Evolutionary conservation across 1,140 invertebrate genomes (phyloP).

Genomic region (Saccostrea echinata): DNA sequence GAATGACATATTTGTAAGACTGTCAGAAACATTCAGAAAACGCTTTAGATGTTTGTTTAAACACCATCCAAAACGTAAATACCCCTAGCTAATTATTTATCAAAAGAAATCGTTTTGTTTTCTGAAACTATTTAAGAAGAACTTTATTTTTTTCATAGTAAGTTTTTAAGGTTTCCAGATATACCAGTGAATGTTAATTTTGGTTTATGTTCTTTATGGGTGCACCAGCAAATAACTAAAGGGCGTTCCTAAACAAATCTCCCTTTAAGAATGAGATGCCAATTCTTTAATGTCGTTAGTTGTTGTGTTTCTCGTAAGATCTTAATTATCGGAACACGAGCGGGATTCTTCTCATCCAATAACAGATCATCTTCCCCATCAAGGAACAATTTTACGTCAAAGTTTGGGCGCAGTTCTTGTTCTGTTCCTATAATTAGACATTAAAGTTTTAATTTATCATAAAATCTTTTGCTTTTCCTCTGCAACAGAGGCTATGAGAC

Average conservation of each 20-base stretch:
- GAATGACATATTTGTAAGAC: no score
- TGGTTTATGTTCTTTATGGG: background rate
- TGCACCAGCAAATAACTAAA: constrained; percentile 15
- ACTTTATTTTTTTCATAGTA: background rate
- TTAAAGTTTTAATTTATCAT: constrained; percentile 1
- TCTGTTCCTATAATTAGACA: background rate
- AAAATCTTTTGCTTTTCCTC: background rate
- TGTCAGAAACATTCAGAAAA: no score
- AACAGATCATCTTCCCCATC: background rate
- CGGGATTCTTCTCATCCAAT: background rate
- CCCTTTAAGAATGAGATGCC: background rate
- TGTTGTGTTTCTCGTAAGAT: constrained; percentile 10
- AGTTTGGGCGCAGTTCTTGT: background rate
- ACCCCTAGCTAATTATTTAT: no score
- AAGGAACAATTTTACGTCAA: background rate
- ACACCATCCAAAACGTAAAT: no score
- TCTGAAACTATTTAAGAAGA: no score
- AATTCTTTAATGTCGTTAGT: constrained; percentile 24
- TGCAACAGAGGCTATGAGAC: background rate
- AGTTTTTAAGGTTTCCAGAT: background rate
- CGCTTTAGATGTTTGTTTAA: no score
- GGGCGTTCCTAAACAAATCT: constrained; percentile 28
- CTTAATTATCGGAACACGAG: constrained; percentile 16
- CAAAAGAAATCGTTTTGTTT: no score
- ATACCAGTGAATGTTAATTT: background rate